These are phyloP conservation scores for Psilopsiagon aurifrons DNA, from an alignment of 2,113 vertebrate species.

Conservation along the genomic window DNA sequence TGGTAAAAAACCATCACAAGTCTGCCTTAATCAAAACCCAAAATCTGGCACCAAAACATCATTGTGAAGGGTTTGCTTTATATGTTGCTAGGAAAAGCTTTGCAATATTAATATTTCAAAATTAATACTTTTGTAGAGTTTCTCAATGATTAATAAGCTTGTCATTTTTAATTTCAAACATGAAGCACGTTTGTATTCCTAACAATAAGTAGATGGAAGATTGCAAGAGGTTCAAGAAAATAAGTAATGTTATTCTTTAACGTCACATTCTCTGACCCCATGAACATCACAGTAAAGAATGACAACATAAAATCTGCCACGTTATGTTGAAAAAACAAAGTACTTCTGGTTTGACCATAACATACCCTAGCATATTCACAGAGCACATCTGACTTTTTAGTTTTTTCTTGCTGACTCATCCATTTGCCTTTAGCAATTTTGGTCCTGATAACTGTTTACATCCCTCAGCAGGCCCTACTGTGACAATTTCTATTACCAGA, in stretches of 20 bases:
- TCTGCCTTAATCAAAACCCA: neutral
- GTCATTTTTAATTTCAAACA: conserved; percentile 41
- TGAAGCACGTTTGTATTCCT: neutral
- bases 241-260: neutral
- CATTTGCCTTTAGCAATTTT: neutral
- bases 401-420: neutral
- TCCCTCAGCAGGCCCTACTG: neutral
- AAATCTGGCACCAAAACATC: neutral
- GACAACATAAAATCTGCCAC: neutral
- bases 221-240: neutral
- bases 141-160: conserved; percentile 6
- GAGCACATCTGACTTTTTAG: neutral
- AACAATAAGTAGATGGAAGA: neutral
- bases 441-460: neutral
- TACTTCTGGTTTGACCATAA: neutral
- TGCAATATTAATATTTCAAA: neutral
- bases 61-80: neutral
- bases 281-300: neutral
- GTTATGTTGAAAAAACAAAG: neutral
- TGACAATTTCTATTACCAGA: neutral
- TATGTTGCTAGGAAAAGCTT: neutral
- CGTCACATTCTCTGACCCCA: neutral
- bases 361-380: neutral
- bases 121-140: neutral
- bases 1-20: conserved; percentile 14